A percentile compares a stretch with the other conserved stretches of the same genome.
Conservation (phyloP, 2,888 invertebrate genomes). For the Dolomedes plantarius region DNA sequence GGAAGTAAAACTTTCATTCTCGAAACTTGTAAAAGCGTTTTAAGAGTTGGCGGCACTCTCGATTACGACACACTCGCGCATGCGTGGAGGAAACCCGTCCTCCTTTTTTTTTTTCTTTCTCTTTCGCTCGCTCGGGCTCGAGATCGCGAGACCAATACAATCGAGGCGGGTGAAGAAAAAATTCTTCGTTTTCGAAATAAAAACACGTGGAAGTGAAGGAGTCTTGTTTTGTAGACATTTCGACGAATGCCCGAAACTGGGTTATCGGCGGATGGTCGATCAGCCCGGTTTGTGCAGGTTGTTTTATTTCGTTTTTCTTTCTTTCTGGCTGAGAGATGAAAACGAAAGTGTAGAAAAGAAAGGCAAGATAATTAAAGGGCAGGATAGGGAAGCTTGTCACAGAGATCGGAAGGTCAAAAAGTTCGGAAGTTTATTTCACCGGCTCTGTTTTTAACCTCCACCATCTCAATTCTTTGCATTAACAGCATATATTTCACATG, state of each 20-base stretch:
- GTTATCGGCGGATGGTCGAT: slow-evolving; percentile 2
- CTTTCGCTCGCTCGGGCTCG: not conserved
- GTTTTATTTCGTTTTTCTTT: not conserved
- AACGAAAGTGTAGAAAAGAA: no score
- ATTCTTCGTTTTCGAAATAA: no score
- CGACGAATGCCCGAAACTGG: not conserved
- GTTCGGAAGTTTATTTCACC: no score
- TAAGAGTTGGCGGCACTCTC: slow-evolving; percentile 49
- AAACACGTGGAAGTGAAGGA: no score
- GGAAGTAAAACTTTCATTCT: slow-evolving; percentile 48
- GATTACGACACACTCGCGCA: not conserved
- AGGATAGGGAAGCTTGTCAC: no score
- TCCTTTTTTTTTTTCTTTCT: not conserved
- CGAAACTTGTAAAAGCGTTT: slow-evolving; percentile 36
- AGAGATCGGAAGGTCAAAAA: no score
- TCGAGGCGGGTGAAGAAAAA: not conserved
- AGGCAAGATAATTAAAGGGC: no score
- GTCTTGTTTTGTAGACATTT: not conserved
- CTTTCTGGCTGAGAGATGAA: no score
- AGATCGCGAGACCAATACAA: not conserved
- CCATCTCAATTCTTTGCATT: no score
- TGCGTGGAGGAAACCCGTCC: not conserved
- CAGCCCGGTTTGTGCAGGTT: not conserved
- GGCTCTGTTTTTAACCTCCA: no score
- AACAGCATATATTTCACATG: no score